phyloP scores from a whole-genome alignment of 2,888 invertebrate genomes.

The Drosophila austrosaltans region DNA sequence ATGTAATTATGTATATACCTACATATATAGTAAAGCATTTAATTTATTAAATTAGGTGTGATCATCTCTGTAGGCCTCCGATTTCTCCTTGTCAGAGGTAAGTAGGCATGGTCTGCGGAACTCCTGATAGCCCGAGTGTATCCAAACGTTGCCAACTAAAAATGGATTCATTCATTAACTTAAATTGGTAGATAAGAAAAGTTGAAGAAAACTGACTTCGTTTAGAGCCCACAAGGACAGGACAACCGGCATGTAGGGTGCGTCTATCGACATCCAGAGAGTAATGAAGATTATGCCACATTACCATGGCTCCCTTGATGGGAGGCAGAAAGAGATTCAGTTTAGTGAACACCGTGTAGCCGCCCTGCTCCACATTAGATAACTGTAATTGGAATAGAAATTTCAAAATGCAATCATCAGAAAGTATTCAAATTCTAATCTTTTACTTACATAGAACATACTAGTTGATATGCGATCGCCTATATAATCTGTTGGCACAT shows the following conservation, averaged over 20 bases:
- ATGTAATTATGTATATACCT: slow-evolving; percentile 9
- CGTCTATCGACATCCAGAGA: slow-evolving; percentile 93
- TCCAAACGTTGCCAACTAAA: slow-evolving; percentile 93
- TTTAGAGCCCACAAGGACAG: slow-evolving; percentile 96
- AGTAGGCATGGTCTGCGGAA: slow-evolving; percentile 86
- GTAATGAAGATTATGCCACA: slow-evolving; percentile 95
- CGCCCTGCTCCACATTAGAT: slow-evolving; percentile 97
- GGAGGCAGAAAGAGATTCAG: slow-evolving; percentile 94
- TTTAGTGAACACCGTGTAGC: slow-evolving; percentile 97
- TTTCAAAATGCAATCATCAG: too few species aligned
- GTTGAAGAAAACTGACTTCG: slow-evolving; percentile 88
- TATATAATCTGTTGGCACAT: rapidly evolving
- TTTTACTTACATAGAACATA: slow-evolving; percentile 94
- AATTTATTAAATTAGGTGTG: slow-evolving; percentile 19
- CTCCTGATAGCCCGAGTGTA: slow-evolving; percentile 93
- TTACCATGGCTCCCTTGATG: slow-evolving; percentile 93
- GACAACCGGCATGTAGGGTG: slow-evolving; percentile 97
- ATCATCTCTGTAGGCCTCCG: slow-evolving; percentile 22
- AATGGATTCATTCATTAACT: background rate
- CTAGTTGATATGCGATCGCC: slow-evolving; percentile 95
- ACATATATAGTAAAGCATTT: slow-evolving; percentile 19
- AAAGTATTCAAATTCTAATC: too few species aligned
- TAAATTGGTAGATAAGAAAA: background rate
- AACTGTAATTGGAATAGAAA: slow-evolving; percentile 86
- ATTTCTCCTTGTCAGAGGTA: slow-evolving; percentile 34